A percentile compares a stretch with the other conserved stretches of the same genome.
Evolutionary conservation across 2,113 vertebrate species (phyloP).

Genomic region (Ellobius talpinus): DNA sequence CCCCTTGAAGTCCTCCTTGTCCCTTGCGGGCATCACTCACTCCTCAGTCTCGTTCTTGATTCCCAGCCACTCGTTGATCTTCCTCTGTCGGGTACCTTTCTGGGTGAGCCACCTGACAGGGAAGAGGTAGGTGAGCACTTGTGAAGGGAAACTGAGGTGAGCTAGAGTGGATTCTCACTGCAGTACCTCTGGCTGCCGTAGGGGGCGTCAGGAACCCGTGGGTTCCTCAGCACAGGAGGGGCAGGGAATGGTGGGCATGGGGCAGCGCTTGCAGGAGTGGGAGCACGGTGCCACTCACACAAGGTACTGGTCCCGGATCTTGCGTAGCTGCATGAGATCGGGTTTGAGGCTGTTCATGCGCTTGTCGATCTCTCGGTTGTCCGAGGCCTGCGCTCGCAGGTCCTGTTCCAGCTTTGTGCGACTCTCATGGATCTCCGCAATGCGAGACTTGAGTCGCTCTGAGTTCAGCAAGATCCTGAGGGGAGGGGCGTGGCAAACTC

Average conservation of each 20-base stretch:
- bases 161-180: background rate
- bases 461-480: conserved; percentile 90
- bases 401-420: conserved; percentile 91
- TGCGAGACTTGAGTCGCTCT: conserved; percentile 90
- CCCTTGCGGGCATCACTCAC: conserved; percentile 83
- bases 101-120: conserved; percentile 89
- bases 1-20: background rate
- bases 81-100: conserved; percentile 91
- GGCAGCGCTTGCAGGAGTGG: background rate
- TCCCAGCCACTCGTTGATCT: conserved; percentile 91
- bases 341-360: conserved; percentile 93
- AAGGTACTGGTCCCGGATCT: conserved; percentile 91
- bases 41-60: conserved; percentile 90
- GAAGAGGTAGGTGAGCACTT: background rate
- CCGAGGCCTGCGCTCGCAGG: conserved; percentile 88
- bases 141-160: too few relatives aligned
- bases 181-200: background rate
- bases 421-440: conserved; percentile 90
- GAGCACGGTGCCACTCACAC: conserved; percentile 84
- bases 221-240: background rate
- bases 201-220: background rate
- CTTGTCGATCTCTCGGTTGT: conserved; percentile 92
- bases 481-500: background rate
- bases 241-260: background rate
- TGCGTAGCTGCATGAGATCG: conserved; percentile 91